Evolutionary conservation across 2,888 invertebrate species (phyloP).

Genomic region (Nymphalis urticae): DNA sequence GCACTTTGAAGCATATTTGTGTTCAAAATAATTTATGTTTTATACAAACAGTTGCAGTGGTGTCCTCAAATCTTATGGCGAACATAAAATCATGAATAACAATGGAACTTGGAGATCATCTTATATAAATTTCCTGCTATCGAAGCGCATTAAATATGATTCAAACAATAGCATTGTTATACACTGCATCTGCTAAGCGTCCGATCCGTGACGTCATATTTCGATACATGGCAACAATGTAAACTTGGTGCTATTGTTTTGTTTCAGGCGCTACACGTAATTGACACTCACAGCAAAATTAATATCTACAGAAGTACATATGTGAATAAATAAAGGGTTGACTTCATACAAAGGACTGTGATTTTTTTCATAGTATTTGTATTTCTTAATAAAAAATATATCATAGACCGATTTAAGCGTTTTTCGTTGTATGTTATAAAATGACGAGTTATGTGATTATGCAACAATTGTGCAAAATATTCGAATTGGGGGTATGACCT

Average conservation of each 20-base stretch:
- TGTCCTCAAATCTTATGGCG: neutral
- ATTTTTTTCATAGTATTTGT: no score
- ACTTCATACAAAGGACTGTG: no score
- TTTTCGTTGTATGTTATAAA: no score
- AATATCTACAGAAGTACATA: constrained; percentile 37
- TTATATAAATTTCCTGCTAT: neutral
- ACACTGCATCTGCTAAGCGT: constrained; percentile 21
- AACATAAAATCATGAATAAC: neutral
- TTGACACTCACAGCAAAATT: constrained; percentile 34
- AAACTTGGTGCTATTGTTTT: constrained; percentile 35
- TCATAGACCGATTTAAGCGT: no score
- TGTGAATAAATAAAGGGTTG: constrained; percentile 33
- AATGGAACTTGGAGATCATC: constrained; percentile 1
- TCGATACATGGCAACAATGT: constrained; percentile 22
- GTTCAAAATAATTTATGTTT: no score
- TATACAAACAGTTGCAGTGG: no score
- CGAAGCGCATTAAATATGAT: constrained; percentile 13
- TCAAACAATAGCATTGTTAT: constrained; percentile 5
- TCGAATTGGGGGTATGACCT: no score
- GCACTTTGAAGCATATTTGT: no score
- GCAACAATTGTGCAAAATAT: no score
- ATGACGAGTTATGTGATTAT: no score
- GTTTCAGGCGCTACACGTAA: constrained; percentile 40
- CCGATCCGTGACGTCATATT: constrained; percentile 19
- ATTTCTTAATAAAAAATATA: no score